These are phyloP conservation scores for Platysternon megacephalum DNA, from an alignment of 2,113 vertebrate genomes.

Conservation along the genomic window DNA sequence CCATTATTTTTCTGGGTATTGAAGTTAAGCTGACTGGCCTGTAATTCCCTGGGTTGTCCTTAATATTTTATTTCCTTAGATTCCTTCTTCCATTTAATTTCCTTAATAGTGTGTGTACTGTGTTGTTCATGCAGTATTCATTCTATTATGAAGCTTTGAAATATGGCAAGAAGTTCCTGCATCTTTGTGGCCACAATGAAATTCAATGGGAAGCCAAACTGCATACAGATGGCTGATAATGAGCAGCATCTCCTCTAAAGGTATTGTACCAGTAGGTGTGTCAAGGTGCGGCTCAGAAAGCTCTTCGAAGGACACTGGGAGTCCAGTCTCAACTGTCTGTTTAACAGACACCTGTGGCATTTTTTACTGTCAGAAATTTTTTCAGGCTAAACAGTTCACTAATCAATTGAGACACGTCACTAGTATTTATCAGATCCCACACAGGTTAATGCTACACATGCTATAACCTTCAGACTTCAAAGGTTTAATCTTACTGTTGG, in stretches of 20 bases:
- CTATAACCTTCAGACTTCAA: neutral
- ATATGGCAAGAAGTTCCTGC: neutral
- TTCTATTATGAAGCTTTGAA: neutral
- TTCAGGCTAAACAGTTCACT: neutral
- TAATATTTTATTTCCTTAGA: too few species aligned
- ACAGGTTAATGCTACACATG: neutral
- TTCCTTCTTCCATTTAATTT: too few species aligned
- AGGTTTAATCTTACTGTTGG: neutral
- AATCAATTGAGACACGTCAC: neutral
- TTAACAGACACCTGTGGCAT: neutral
- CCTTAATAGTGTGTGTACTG: neutral
- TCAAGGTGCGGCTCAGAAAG: neutral
- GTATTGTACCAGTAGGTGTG: neutral
- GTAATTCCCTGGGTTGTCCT: too few species aligned
- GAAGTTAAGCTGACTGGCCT: too few species aligned
- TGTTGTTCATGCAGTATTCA: neutral
- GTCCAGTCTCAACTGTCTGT: neutral
- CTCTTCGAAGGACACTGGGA: neutral
- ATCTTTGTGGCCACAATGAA: neutral
- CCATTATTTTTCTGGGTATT: too few species aligned
- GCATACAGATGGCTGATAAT: neutral
- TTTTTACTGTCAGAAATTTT: neutral
- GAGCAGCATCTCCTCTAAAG: neutral
- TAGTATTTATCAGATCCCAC: neutral
- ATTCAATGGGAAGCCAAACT: neutral